A percentile compares a stretch with the other conserved stretches of the same genome.
Evolutionary conservation across 2,113 vertebrate genomes (phyloP).

Genomic region (Damaliscus lunatus): DNA sequence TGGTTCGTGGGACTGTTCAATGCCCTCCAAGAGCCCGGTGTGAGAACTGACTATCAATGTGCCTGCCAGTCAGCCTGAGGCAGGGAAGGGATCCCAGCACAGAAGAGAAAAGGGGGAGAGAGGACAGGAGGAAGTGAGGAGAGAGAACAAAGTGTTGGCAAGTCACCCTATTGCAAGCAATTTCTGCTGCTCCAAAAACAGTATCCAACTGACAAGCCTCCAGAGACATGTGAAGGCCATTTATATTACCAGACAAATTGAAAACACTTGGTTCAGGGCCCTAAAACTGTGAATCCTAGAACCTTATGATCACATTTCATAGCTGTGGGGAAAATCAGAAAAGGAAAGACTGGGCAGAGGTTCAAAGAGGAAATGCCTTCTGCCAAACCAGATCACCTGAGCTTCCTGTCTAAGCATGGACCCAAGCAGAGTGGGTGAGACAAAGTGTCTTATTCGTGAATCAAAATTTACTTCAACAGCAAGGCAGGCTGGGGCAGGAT

Average conservation of each 20-base stretch:
- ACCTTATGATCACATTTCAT: neutral
- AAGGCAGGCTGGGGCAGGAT: neutral
- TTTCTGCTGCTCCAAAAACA: neutral
- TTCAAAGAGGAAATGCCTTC: constrained; percentile 36
- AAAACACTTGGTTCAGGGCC: neutral
- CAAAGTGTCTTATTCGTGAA: constrained; percentile 1
- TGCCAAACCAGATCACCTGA: neutral
- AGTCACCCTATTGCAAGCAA: neutral
- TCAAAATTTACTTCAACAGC: neutral
- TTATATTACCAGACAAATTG: neutral
- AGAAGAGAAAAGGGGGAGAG: neutral
- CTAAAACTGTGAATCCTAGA: neutral
- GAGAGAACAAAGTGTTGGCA: neutral
- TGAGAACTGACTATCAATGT: neutral
- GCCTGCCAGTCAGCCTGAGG: neutral
- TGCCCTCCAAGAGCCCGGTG: neutral
- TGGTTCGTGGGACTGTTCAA: neutral
- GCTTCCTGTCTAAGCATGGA: neutral
- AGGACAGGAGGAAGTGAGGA: neutral
- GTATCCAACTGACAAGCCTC: neutral
- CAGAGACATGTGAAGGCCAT: neutral
- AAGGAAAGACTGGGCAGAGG: neutral
- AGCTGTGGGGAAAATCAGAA: neutral
- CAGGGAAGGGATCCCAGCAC: neutral
- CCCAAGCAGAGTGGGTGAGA: neutral